phyloP scores from a whole-genome alignment of 2,113 vertebrate species.

The Corapipo altera region DNA sequence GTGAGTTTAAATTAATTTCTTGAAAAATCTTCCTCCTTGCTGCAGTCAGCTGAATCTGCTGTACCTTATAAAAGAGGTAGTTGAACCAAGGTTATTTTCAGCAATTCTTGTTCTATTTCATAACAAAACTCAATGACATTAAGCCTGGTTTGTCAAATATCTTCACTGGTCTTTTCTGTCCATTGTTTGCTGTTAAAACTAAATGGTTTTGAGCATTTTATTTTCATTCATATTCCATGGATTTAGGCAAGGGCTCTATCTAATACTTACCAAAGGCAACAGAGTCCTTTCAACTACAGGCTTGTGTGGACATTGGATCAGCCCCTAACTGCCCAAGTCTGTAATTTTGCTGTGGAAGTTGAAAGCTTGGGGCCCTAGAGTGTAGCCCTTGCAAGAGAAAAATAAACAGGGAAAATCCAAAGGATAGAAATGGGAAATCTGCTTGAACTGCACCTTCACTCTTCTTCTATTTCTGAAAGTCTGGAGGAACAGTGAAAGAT shows the following conservation, averaged over 20 bases:
- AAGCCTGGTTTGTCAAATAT: neutral
- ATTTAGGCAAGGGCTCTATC: neutral
- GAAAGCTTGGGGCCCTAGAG: neutral
- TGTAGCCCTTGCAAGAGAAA: neutral
- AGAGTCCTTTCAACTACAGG: neutral
- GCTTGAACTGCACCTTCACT: neutral
- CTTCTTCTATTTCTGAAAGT: neutral
- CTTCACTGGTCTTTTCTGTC: neutral
- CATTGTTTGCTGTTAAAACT: neutral
- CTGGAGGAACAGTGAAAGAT: neutral
- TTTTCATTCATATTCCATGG: neutral
- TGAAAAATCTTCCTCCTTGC: neutral
- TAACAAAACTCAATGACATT: neutral
- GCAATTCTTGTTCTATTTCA: neutral
- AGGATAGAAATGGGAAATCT: neutral
- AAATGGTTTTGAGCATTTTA: neutral
- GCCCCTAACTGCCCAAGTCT: neutral
- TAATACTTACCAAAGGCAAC: neutral
- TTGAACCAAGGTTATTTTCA: neutral
- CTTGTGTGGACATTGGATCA: neutral
- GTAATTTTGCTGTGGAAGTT: neutral
- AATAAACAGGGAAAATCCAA: neutral
- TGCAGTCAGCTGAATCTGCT: neutral
- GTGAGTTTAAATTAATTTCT: neutral
- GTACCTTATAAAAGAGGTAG: neutral